A percentile compares a stretch with the other conserved stretches of the same genome.
Conservation (phyloP, 2,113 vertebrate genomes). For the Seriola dumerili region DNA sequence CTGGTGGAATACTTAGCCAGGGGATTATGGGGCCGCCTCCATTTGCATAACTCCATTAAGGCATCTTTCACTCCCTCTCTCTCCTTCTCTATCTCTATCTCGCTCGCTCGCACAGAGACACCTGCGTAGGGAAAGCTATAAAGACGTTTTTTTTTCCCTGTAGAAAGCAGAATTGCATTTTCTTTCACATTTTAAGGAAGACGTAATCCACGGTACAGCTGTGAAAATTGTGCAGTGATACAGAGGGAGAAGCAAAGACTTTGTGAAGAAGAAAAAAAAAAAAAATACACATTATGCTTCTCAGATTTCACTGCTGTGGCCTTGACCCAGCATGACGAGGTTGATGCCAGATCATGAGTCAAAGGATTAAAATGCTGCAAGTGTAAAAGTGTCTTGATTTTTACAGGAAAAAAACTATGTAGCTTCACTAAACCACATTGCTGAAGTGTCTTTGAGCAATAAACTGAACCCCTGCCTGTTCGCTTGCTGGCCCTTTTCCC, state of each 20-base stretch:
- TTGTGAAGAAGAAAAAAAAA: neutral
- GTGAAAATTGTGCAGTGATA: conserved; percentile 70
- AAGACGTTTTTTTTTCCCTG: conserved; percentile 64
- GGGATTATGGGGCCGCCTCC: conserved; percentile 70
- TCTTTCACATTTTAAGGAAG: conserved; percentile 60
- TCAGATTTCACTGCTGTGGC: conserved; percentile 1
- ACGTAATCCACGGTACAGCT: conserved; percentile 75
- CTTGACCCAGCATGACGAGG: conserved; percentile 5
- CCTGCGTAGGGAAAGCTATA: conserved; percentile 73
- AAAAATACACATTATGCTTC: neutral
- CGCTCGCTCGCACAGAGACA: conserved; percentile 66
- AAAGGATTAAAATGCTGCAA: conserved; percentile 15
- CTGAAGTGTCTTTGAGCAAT: neutral
- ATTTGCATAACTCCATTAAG: conserved; percentile 83
- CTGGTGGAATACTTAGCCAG: conserved; percentile 71
- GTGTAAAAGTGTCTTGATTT: neutral
- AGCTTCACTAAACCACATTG: neutral
- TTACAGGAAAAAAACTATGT: neutral
- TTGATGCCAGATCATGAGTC: conserved; percentile 6
- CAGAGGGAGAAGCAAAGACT: conserved; percentile 40
- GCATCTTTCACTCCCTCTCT: conserved; percentile 55
- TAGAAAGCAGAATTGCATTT: conserved; percentile 73
- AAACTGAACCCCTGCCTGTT: no score
- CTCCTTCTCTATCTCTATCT: conserved; percentile 38
- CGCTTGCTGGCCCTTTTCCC: no score